Evolutionary conservation across 2,113 vertebrate genomes (phyloP).

Genomic region (Lagopus leucura): DNA sequence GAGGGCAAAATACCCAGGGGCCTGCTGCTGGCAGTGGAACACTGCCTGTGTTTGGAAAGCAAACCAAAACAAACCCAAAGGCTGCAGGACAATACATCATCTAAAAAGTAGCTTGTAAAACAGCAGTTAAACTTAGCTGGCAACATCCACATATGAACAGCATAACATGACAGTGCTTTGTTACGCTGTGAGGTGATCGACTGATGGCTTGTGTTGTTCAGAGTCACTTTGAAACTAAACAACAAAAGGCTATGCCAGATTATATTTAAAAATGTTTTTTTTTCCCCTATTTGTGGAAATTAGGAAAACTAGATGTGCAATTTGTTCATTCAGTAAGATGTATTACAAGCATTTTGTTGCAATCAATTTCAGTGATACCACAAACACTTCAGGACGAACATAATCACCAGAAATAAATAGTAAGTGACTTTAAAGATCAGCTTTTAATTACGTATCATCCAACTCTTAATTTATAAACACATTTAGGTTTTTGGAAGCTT

Average conservation of each 20-base stretch:
- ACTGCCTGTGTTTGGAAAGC: neutral
- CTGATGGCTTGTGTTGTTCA: neutral
- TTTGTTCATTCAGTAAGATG: neutral
- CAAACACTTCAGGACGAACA: neutral
- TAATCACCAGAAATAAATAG: conserved; percentile 48
- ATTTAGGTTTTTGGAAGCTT: conserved; percentile 18
- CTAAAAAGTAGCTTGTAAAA: neutral
- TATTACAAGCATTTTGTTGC: neutral
- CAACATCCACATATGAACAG: neutral
- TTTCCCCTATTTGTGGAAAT: neutral
- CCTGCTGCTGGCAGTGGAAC: neutral
- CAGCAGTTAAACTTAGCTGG: neutral
- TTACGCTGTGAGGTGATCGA: neutral
- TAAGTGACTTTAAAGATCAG: conserved; percentile 9
- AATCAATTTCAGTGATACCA: neutral
- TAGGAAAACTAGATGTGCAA: neutral
- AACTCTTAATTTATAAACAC: conserved; percentile 18
- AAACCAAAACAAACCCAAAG: conserved; percentile 3
- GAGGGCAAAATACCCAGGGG: neutral
- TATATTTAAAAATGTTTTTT: neutral
- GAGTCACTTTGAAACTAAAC: neutral
- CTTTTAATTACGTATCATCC: conserved; percentile 10
- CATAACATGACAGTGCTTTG: neutral
- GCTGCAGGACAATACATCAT: neutral
- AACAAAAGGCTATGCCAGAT: neutral